These are phyloP conservation scores for Linyphia triangularis DNA, from an alignment of 2,888 invertebrate species.

Conservation along the genomic window DNA sequence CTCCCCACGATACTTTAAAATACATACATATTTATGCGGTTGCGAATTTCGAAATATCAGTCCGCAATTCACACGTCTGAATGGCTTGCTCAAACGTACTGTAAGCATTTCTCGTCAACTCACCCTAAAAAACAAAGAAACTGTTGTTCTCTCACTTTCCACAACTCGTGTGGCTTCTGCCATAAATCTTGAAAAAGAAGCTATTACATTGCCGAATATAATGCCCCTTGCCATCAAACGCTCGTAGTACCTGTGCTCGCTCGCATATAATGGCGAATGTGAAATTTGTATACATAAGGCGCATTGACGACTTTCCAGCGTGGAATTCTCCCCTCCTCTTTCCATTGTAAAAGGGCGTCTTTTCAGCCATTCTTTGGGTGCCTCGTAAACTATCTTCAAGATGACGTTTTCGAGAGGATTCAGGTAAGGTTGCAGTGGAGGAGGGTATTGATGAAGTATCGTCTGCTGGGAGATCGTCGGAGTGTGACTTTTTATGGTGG, in stretches of 20 bases:
- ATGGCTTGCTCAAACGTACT: not conserved
- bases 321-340: not conserved
- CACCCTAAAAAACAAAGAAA: conserved; percentile 43
- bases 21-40: conserved; percentile 4
- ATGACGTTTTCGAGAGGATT: not conserved
- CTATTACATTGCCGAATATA: conserved; percentile 7
- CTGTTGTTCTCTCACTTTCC: conserved; percentile 20
- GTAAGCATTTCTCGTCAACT: conserved; percentile 17
- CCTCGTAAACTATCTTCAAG: conserved; percentile 51
- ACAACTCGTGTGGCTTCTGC: conserved; percentile 29
- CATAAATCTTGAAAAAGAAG: conserved; percentile 28
- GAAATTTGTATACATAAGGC: conserved; percentile 11
- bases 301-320: not conserved
- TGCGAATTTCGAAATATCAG: conserved; percentile 7
- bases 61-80: conserved; percentile 32
- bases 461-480: conserved; percentile 11
- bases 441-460: conserved; percentile 30
- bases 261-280: not conserved
- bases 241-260: conserved; percentile 6
- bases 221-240: not conserved
- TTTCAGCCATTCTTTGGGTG: conserved; percentile 57
- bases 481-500: conserved; percentile 28
- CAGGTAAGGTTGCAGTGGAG: not conserved
- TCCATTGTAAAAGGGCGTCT: not conserved
- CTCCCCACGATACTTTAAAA: not conserved